Conservation (phyloP, 2,113 vertebrate genomes). For the Dasypus novemcinctus region DNA sequence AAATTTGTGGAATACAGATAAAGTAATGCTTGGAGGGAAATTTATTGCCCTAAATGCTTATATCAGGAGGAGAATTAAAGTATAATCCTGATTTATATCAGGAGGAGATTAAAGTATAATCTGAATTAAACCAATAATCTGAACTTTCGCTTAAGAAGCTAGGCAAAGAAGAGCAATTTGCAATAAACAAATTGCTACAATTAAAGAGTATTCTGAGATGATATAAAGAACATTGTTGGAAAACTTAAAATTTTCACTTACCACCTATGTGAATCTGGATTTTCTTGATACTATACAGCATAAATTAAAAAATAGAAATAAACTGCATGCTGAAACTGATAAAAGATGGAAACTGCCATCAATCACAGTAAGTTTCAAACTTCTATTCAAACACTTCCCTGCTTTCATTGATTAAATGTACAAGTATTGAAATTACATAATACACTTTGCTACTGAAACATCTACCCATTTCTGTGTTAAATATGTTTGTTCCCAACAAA, state of each 20-base stretch:
- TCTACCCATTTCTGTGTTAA: constrained; percentile 13
- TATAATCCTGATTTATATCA: background rate
- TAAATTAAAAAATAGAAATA: background rate
- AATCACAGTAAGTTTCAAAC: background rate
- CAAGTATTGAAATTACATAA: background rate
- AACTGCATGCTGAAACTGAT: background rate
- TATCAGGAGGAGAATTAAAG: background rate
- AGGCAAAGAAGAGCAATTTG: background rate
- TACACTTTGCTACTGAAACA: constrained; percentile 22
- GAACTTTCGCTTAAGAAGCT: background rate
- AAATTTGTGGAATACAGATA: background rate
- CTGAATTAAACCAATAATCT: background rate
- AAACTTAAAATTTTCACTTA: background rate
- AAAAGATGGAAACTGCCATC: background rate
- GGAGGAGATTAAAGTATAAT: background rate
- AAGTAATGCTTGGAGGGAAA: background rate
- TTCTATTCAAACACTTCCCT: background rate
- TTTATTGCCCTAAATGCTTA: background rate
- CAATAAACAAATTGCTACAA: background rate
- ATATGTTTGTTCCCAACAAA: background rate
- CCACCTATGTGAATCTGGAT: background rate
- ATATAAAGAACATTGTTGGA: background rate
- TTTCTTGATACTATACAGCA: background rate
- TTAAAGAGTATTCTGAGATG: background rate
- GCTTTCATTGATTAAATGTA: background rate